Evolutionary conservation across 2,113 vertebrate species (phyloP).

Genomic region (Peromyscus polionotus): DNA sequence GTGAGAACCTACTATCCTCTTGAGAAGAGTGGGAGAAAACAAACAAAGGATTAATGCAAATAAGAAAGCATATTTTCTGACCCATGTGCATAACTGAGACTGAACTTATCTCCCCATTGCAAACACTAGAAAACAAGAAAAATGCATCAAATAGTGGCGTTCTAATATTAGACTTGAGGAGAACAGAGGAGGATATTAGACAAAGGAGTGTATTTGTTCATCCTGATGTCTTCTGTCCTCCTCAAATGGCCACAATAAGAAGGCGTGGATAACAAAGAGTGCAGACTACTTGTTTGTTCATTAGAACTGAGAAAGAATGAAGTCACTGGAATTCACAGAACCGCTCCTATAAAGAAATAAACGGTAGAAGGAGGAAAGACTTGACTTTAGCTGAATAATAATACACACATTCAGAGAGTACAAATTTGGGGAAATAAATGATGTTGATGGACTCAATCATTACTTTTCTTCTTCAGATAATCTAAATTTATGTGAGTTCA

Average conservation of each 20-base stretch:
- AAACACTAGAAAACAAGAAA: not conserved
- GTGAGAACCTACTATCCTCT: not conserved
- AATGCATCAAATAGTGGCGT: not conserved
- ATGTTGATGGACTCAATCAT: not conserved
- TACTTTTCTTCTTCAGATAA: not conserved
- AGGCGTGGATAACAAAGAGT: not conserved
- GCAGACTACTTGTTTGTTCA: too few relatives aligned
- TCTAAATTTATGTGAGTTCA: not conserved
- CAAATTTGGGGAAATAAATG: not conserved
- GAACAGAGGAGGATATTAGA: not conserved
- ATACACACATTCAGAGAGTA: not conserved
- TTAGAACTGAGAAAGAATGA: not conserved
- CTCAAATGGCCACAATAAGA: fast-evolving
- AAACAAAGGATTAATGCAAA: not conserved
- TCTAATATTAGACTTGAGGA: not conserved
- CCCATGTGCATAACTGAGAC: not conserved
- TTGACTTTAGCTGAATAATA: not conserved
- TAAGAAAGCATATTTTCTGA: not conserved
- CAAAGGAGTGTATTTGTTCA: not conserved
- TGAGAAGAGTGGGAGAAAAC: not conserved
- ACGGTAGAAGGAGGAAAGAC: too few relatives aligned
- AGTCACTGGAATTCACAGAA: not conserved
- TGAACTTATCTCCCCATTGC: not conserved
- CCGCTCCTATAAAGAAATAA: fast-evolving
- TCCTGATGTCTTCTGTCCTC: fast-evolving